Conservation (phyloP, 2,888 invertebrate genomes). For the Phoenoteleia sp. region DNA sequence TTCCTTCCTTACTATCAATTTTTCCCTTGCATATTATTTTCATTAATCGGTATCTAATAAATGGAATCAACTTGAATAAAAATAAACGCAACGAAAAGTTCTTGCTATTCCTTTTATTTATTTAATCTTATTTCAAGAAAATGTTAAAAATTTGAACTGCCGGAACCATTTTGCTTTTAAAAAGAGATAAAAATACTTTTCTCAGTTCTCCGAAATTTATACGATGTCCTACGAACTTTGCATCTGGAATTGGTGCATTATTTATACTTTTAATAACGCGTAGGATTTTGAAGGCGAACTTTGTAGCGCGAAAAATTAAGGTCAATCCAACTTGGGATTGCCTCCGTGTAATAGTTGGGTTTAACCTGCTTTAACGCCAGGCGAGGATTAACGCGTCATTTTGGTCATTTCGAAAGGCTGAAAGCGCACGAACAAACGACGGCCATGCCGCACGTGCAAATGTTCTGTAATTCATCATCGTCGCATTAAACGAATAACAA, state of each 20-base stretch:
- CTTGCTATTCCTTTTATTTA: no score
- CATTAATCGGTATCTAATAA: no score
- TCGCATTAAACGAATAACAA: constrained; percentile 30
- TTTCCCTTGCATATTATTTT: no score
- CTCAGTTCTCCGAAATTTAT: no score
- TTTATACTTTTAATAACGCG: constrained; percentile 35
- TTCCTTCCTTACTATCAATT: no score
- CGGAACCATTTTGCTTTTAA: no score
- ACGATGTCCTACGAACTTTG: no score
- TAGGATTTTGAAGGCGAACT: background rate
- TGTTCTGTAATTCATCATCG: constrained; percentile 48
- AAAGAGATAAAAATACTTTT: no score
- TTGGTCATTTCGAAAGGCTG: constrained; percentile 50
- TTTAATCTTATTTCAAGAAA: no score
- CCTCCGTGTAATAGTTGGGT: constrained; percentile 11
- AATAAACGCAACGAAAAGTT: no score
- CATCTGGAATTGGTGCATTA: constrained; percentile 19
- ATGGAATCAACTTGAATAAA: no score
- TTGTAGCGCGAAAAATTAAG: constrained; percentile 33
- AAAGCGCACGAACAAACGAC: constrained; percentile 26
- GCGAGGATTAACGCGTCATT: constrained; percentile 58
- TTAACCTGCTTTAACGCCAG: constrained; percentile 30
- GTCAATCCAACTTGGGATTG: constrained; percentile 37
- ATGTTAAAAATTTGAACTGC: no score
- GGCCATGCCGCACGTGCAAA: constrained; percentile 34